Base-by-base conservation (phyloP, 2,888 invertebrate species). In the Leptodirus hochenwartii region DNA sequence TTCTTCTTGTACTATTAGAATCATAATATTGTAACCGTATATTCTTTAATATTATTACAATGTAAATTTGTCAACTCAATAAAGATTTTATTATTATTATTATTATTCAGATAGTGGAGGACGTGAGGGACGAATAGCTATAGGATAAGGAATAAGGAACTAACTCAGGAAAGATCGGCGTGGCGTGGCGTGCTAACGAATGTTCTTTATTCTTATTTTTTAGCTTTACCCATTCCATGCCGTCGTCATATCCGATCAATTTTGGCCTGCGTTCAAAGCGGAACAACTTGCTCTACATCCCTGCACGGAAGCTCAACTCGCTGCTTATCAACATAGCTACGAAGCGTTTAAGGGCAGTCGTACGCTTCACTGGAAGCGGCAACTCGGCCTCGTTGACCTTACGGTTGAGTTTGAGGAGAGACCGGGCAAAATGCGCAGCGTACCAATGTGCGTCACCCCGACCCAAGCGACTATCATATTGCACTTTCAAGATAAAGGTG, bases 221-320 rank as follows among this genome's bases (percentile, higher is more conserved):
- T n/a, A n/a, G n/a, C n/a, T n/a, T 24, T 69, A 81, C 37, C 67
- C 72, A 14, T 66, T 80, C 15, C 73, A 73, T 40, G 80, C 88
- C 2, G 72, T 95, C 57, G 87, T 96, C 41, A 62, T 98, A n/a
- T 96, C 95, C 0, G 88, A 90, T 2, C 93, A 96, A 52, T 98
- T 95, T 61, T 98, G 96, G 96, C 96, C 96, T 1, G 74, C 84
- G 5, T 90, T 95, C 42, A 85, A 91, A 50, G 91, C 93, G 53
- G 91, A 93, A 55, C 82, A 79, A 41, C 59, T 95, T 11, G 80
- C 87, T 47, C 56, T 95, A 26, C 93, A 93, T 1, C 66, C 68
- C 15, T 65, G 69, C 46, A 71, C 93, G 26, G 74, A 79, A 46
- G 65, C 70, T 31, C 79, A 87, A 47, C 67, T 93, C 40, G 75